Percentiles rank a stretch among this genome's conserved stretches.
These are phyloP conservation scores for Eilema caniola DNA, from an alignment of 2,888 invertebrate genomes.

Conservation along the genomic window DNA sequence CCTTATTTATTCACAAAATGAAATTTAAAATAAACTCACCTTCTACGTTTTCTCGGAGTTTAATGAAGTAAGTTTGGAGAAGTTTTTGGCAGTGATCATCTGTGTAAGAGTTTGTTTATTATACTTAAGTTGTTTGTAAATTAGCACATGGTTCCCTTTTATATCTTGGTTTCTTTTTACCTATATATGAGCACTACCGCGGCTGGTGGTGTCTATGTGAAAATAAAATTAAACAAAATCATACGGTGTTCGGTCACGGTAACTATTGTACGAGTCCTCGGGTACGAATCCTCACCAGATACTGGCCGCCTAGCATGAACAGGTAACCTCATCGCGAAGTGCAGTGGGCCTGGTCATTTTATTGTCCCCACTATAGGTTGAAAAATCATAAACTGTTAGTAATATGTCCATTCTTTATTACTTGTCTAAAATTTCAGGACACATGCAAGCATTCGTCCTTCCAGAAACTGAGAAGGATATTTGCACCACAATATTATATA, in stretches of 20 bases:
- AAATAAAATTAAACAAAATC: no score
- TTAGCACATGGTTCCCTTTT: not conserved
- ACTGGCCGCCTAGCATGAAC: no score
- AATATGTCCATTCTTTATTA: not conserved
- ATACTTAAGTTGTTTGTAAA: not conserved
- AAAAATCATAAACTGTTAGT: no score
- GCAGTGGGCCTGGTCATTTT: no score
- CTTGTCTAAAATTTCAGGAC: not conserved
- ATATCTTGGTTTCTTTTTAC: no score
- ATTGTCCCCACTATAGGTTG: no score
- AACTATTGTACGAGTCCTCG: no score
- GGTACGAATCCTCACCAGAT: no score
- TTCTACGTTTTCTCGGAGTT: not conserved
- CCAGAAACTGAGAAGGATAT: not conserved
- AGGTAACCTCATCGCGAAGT: no score
- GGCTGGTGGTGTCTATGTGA: no score
- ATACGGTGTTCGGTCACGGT: no score
- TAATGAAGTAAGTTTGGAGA: not conserved
- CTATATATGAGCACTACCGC: no score
- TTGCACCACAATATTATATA: not conserved
- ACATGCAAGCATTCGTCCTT: not conserved
- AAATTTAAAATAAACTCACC: slow-evolving; percentile 1
- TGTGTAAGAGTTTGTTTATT: not conserved
- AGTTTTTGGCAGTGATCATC: not conserved
- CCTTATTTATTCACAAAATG: not conserved